These are phyloP conservation scores for Geotrypetes seraphini DNA, from an alignment of 2,797 vertebrate genomes.

Conservation along the genomic window DNA sequence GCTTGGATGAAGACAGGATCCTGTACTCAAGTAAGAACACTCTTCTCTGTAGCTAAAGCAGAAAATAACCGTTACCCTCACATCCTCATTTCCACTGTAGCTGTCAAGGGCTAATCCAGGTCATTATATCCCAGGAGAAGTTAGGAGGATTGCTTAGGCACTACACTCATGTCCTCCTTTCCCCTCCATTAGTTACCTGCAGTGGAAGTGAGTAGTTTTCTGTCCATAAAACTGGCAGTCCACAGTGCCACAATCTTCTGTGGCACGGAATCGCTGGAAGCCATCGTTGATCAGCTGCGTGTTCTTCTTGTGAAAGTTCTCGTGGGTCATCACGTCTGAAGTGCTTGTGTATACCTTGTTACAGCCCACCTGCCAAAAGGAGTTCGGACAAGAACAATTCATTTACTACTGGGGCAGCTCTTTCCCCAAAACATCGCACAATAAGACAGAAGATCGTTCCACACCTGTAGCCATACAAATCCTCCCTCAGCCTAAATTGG, in stretches of 20 bases:
- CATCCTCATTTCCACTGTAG: too few species aligned
- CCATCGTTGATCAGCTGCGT: conserved; percentile 97
- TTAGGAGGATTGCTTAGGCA: too few species aligned
- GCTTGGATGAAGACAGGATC: background rate
- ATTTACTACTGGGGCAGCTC: background rate
- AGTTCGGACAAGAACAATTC: conserved; percentile 10
- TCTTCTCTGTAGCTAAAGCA: background rate
- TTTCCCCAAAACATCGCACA: too few species aligned
- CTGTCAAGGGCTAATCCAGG: too few species aligned
- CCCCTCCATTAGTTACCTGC: conserved; percentile 69
- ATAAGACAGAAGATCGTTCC: too few species aligned
- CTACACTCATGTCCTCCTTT: too few species aligned
- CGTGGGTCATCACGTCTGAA: conserved; percentile 96
- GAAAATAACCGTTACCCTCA: background rate
- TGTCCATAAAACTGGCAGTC: conserved; percentile 95
- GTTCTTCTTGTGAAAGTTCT: conserved; percentile 99
- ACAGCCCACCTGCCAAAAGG: conserved; percentile 77
- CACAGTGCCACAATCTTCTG: conserved; percentile 91
- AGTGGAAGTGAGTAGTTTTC: conserved; percentile 98
- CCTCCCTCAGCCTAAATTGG: too few species aligned
- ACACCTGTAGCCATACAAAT: too few species aligned
- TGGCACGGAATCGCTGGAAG: conserved; percentile 96
- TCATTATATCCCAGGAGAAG: too few species aligned
- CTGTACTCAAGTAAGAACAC: background rate
- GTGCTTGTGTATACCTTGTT: conserved; percentile 99